Evolutionary conservation across 2,113 vertebrate genomes (phyloP).

Genomic region (Anhinga anhinga): DNA sequence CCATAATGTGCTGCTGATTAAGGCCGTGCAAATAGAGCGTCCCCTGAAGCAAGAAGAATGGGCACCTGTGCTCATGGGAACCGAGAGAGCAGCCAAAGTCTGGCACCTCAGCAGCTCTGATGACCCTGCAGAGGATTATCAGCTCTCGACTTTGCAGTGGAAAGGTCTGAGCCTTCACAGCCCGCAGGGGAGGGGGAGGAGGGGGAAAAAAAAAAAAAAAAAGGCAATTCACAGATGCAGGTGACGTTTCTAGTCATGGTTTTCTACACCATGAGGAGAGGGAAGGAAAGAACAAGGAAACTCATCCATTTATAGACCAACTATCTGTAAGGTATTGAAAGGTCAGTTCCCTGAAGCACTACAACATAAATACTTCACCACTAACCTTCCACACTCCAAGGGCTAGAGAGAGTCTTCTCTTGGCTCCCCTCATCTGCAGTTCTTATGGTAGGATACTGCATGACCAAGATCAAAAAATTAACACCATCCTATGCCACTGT

Average conservation of each 20-base stretch:
- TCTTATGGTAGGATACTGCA: not conserved
- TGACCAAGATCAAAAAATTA: not conserved
- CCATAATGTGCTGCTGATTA: not conserved
- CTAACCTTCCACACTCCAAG: not conserved
- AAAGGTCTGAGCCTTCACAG: not conserved
- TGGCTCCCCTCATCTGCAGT: not conserved
- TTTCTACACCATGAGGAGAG: not conserved
- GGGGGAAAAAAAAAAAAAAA: too few species aligned
- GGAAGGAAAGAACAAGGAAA: not conserved
- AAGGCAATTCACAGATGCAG: not conserved
- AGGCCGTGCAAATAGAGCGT: conserved; percentile 13
- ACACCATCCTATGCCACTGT: not conserved
- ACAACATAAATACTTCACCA: not conserved
- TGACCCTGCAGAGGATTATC: not conserved
- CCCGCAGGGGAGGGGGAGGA: not conserved
- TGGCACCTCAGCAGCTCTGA: not conserved
- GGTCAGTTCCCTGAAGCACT: not conserved
- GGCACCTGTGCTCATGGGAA: not conserved
- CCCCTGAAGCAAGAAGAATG: not conserved
- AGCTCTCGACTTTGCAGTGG: not conserved
- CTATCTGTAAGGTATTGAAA: not conserved
- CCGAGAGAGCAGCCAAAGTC: not conserved
- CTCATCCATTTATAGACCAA: not conserved
- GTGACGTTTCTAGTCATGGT: not conserved
- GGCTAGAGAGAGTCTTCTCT: not conserved